Base-by-base conservation (phyloP, 2,888 invertebrate genomes). In the Neria commutata region DNA sequence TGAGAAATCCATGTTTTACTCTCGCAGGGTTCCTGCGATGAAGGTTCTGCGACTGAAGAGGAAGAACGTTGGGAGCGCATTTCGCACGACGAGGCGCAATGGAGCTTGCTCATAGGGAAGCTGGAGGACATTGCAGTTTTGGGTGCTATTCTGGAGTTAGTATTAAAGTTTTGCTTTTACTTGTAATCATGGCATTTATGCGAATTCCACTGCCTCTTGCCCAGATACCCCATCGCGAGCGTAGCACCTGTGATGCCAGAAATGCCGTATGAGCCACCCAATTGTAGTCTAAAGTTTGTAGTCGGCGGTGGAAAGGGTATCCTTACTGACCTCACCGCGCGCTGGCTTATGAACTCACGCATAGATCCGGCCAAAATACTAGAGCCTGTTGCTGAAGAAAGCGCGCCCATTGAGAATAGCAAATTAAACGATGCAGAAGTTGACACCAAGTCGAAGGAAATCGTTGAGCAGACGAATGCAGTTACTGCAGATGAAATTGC, bases 311-410 rank as follows among this genome's bases (percentile, higher is more conserved):
- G 88, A 2, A 86, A 85, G 84, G 95, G 95, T 33, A 91, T 92
- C n/a, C 89, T 96, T 8, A 91, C 94, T 0, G 95, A 96, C 79
- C 82, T 94, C 54, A 91, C 94, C 45, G 91, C 94, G 1, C 90
- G 91, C 75, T 96, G 95, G 94, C 83, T 95, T 21, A 88, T 90
- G 53, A 85, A 88, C 19, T 86, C 89, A 66, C 91, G 91, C 11
- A 83, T 92, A 5, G 84, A 88, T 72, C 91, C 93, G 0, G 82
- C 85, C 63, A 83, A 85, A 60, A 80, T 90, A 49, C 76, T 87
- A 14, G 83, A 85, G 14, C 63, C 70, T 25, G 68, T 65, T 3
- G 63, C 68, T 3, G n/a, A n/a, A n/a, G n/a, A n/a, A n/a, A n/a
- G n/a, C n/a, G n/a, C n/a, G n/a, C n/a, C n/a, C n/a, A n/a, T n/a